Evolutionary conservation across 2,888 invertebrate genomes (phyloP).

Genomic region (Steinernema carpocapsae): DNA sequence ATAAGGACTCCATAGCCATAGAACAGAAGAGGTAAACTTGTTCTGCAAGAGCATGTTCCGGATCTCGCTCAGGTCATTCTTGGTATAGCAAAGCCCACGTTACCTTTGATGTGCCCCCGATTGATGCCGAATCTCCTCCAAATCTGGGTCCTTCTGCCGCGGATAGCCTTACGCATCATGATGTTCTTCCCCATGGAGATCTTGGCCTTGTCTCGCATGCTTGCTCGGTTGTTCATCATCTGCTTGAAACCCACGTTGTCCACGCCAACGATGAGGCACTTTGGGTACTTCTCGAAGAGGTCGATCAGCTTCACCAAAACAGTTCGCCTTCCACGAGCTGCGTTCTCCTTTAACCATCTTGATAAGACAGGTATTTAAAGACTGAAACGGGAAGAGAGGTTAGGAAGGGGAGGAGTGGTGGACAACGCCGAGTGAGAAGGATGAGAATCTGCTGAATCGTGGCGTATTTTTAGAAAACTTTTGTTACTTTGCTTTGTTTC

Average conservation of each 20-base stretch:
- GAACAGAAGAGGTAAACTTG: conserved; percentile 85
- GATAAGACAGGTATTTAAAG: conserved; percentile 71
- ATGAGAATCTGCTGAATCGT: no score
- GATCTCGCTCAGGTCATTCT: conserved; percentile 87
- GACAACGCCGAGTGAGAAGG: no score
- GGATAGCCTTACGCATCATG: conserved; percentile 99
- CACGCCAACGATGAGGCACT: conserved; percentile 98
- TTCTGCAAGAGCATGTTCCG: conserved; percentile 90
- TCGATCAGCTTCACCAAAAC: conserved; percentile 91
- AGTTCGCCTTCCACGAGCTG: conserved; percentile 96
- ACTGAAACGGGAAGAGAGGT: neutral
- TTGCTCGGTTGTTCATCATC: conserved; percentile 94
- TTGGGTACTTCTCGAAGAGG: conserved; percentile 95
- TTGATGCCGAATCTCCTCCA: conserved; percentile 91
- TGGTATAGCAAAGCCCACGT: conserved; percentile 99
- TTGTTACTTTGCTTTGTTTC: no score
- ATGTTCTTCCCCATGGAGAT: conserved; percentile 98
- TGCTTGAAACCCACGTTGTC: conserved; percentile 99
- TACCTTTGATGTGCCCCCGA: conserved; percentile 94
- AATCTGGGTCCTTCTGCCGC: conserved; percentile 87
- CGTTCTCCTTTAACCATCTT: conserved; percentile 99
- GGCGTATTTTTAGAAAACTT: no score
- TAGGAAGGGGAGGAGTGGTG: no score
- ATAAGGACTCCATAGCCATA: no score
- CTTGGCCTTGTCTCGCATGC: conserved; percentile 69